Base-by-base conservation (phyloP, 2,113 vertebrate genomes). In the Plecotus auritus region DNA sequence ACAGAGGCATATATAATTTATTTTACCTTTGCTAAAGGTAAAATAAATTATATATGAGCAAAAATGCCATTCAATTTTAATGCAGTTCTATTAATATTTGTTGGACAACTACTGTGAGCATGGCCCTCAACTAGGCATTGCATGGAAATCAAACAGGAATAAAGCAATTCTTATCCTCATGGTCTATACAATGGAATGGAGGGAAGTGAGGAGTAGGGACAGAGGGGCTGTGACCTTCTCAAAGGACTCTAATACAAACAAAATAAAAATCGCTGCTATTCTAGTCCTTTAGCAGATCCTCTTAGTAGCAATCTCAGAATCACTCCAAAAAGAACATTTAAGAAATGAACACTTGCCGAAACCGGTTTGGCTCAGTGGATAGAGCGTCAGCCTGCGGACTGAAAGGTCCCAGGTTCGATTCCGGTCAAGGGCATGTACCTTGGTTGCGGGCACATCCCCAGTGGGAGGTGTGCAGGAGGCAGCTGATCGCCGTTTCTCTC, bases 251-350 rank as follows among this genome's bases (percentile, higher is more conserved):
- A 83, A 81, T 11, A 76, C 1, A 22, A 94, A 37, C 28, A 86
- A 91, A 72, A 90, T 40, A 61, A 77, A 95, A 87, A 76, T 9
- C 18, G 59, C 45, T 85, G 86, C 89, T 70, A 37, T 70, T 93
- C 70, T 32, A 77, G 70, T 64, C 18, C 54, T 78, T 73, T 37
- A 59, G 40, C 59, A 49, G n/a, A 51, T 20, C 20, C n/a, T 70
- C 37, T 84, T 73, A 37, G 54, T 76, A 64, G 10, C 88, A 56
- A 92, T 70, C 26, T 86, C 89, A 74, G 54, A 61, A 87, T 64
- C 40, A 78, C 32, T 69, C 70, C 61, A 45, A 16, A 85, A 91
- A 93, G 61, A 91, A 81, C 28, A 23, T 72, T 37, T 40, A 80
- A 37, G 77, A 88, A 91, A 64, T 45, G n/a, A 74, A 51, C 5